These are phyloP conservation scores for Tylochromis polylepis DNA, from an alignment of 2,113 vertebrate species.

Conservation along the genomic window DNA sequence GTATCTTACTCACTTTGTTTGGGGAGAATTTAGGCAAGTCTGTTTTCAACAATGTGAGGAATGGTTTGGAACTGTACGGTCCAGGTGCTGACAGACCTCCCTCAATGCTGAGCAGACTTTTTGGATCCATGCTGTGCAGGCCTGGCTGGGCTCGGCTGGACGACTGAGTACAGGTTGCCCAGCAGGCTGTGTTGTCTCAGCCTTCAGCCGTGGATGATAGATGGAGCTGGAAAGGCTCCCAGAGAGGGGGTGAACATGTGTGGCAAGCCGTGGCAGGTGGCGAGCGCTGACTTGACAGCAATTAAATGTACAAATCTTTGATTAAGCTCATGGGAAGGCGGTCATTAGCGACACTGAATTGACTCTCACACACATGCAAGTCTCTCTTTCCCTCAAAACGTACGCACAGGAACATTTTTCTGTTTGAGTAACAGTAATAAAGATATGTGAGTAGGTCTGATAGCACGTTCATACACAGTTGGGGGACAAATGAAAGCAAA, in stretches of 20 bases:
- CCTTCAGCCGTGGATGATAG: slow-evolving; percentile 75
- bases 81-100: slow-evolving; percentile 52
- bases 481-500: neutral
- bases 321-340: slow-evolving; percentile 85
- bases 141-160: slow-evolving; percentile 67
- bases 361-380: slow-evolving; percentile 54
- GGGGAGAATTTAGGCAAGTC: slow-evolving; percentile 21
- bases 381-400: neutral
- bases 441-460: neutral
- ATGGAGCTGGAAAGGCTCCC: slow-evolving; percentile 75
- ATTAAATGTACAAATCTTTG: slow-evolving; percentile 93
- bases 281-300: slow-evolving; percentile 87
- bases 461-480: neutral
- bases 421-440: neutral
- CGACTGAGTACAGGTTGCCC: slow-evolving; percentile 76
- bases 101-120: slow-evolving; percentile 15
- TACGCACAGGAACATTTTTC: neutral
- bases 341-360: slow-evolving; percentile 81
- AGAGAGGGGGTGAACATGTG: slow-evolving; percentile 76
- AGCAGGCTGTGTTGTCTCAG: slow-evolving; percentile 80
- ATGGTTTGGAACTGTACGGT: neutral
- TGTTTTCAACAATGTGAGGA: slow-evolving; percentile 32
- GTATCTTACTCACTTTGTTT: slow-evolving; percentile 16
- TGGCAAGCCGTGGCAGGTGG: slow-evolving; percentile 84
- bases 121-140: slow-evolving; percentile 55